Evolutionary conservation across 2,113 vertebrate species (phyloP).

Genomic region (Polypterus bichir): DNA sequence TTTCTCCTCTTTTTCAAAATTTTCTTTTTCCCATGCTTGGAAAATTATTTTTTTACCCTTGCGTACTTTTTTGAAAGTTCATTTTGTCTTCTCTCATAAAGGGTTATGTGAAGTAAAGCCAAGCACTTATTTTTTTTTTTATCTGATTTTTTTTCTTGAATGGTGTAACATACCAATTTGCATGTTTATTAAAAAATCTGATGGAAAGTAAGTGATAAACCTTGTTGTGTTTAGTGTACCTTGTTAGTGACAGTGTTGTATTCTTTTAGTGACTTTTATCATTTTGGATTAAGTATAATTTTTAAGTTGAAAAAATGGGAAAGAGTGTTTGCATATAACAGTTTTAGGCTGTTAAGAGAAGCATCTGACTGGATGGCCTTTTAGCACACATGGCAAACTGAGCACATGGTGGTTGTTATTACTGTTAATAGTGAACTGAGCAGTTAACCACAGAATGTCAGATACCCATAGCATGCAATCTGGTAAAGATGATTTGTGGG

Average conservation of each 20-base stretch:
- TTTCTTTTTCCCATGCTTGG: conserved; percentile 27
- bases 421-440: too few species aligned
- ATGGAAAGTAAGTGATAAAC: conserved; percentile 34
- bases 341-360: conserved; percentile 12
- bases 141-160: conserved; percentile 38
- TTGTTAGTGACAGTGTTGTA: conserved; percentile 36
- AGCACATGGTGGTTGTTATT: too few species aligned
- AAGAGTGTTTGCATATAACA: conserved; percentile 30
- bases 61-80: conserved; percentile 13
- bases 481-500: conserved; percentile 17
- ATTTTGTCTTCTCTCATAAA: conserved; percentile 27
- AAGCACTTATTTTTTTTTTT: conserved; percentile 47
- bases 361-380: conserved; percentile 14
- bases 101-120: conserved; percentile 53
- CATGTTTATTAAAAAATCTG: conserved; percentile 39
- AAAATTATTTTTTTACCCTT: conserved; percentile 16
- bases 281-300: conserved; percentile 19
- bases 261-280: conserved; percentile 37
- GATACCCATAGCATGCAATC: conserved; percentile 29
- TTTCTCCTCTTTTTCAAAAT: conserved; percentile 13
- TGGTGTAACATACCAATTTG: conserved; percentile 35
- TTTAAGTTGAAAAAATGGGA: conserved; percentile 28
- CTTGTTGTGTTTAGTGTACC: conserved; percentile 43
- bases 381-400: conserved; percentile 24
- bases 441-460: neutral